Evolutionary conservation across 2,113 vertebrate species (phyloP).

Genomic region (Nothobranchius furzeri): DNA sequence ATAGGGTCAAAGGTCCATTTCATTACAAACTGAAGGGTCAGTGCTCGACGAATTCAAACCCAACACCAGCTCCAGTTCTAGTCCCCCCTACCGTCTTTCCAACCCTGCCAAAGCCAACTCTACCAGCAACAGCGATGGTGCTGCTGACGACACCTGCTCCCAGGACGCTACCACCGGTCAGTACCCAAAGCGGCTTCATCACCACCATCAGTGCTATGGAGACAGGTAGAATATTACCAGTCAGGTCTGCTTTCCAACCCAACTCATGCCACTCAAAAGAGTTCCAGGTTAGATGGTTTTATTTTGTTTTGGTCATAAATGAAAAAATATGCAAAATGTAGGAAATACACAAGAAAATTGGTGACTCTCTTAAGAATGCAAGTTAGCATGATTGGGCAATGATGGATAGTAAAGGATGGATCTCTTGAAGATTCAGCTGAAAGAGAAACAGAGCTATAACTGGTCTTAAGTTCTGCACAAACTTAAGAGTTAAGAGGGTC

Average conservation of each 20-base stretch:
- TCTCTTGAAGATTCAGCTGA: no score
- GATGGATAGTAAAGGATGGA: no score
- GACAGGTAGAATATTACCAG: conserved; percentile 79
- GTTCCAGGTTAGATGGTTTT: conserved; percentile 42
- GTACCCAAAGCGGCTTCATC: conserved; percentile 75
- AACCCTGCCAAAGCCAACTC: conserved; percentile 32
- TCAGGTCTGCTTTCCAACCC: conserved; percentile 61
- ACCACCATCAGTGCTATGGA: conserved; percentile 74
- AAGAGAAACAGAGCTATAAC: not conserved
- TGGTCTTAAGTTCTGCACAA: not conserved
- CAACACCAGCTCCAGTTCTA: conserved; percentile 35
- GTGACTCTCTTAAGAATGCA: not conserved
- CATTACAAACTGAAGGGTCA: conserved; percentile 53
- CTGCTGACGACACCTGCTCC: conserved; percentile 51
- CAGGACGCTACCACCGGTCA: conserved; percentile 71
- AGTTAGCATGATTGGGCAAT: not conserved
- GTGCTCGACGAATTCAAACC: conserved; percentile 41
- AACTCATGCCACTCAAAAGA: conserved; percentile 27
- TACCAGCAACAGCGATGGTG: conserved; percentile 35
- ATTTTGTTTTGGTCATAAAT: not conserved
- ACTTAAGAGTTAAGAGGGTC: not conserved
- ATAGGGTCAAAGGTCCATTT: conserved; percentile 29
- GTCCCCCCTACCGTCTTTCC: conserved; percentile 25
- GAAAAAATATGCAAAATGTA: not conserved
- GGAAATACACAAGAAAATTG: not conserved